Conservation (phyloP, 2,113 vertebrate genomes). For the Paedocypris sp. region DNA sequence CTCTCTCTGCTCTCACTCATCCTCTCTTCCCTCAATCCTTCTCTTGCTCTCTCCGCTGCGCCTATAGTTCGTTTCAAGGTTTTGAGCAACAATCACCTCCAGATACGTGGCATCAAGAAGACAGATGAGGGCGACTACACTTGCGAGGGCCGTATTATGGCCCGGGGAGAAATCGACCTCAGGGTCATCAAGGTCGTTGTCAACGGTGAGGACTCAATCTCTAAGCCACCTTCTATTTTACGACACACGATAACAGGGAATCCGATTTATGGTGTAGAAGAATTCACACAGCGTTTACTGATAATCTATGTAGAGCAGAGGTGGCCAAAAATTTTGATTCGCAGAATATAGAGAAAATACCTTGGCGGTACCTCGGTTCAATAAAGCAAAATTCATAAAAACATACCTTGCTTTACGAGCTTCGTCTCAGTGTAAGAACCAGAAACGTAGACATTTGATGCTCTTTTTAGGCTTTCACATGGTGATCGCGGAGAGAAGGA, state of each 20-base stretch:
- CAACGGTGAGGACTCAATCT: slow-evolving; percentile 72
- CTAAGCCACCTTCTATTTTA: neutral
- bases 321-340: too few relatives aligned
- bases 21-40: neutral
- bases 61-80: slow-evolving; percentile 76
- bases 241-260: neutral
- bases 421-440: too few relatives aligned
- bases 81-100: slow-evolving; percentile 82
- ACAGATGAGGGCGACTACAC: slow-evolving; percentile 85
- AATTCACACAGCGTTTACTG: too few relatives aligned
- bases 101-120: slow-evolving; percentile 90
- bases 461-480: too few relatives aligned
- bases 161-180: slow-evolving; percentile 90
- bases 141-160: slow-evolving; percentile 88
- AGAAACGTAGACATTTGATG: too few relatives aligned
- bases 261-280: too few relatives aligned
- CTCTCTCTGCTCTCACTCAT: slow-evolving; percentile 1
- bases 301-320: too few relatives aligned
- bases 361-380: too few relatives aligned
- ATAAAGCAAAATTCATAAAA: too few relatives aligned
- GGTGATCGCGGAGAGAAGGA: too few relatives aligned
- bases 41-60: neutral
- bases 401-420: too few relatives aligned
- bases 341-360: too few relatives aligned
- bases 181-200: slow-evolving; percentile 84